Evolutionary conservation across 2,797 vertebrate species (phyloP).

Genomic region (Micropoecilia bifurca): DNA sequence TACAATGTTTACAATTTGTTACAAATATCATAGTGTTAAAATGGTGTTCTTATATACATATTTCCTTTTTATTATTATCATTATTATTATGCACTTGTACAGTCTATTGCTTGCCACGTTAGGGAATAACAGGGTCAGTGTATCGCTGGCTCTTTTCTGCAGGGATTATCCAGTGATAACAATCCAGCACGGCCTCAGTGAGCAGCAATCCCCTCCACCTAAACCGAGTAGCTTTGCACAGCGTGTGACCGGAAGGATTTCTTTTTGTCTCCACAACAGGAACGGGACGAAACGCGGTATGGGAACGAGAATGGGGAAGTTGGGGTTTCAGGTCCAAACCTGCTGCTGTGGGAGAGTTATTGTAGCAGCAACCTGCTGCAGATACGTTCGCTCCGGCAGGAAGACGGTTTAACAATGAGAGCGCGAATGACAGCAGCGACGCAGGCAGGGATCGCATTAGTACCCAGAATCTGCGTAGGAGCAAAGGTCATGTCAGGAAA

Average conservation of each 20-base stretch:
- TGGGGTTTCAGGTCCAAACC: constrained; percentile 62
- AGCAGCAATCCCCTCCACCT: constrained; percentile 55
- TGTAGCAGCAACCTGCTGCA: constrained; percentile 56
- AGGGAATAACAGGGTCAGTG: constrained; percentile 27
- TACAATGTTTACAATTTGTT: background rate
- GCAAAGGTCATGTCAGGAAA: background rate
- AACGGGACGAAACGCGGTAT: constrained; percentile 58
- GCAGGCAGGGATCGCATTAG: background rate
- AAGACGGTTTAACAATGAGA: constrained; percentile 34
- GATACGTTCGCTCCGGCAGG: constrained; percentile 31
- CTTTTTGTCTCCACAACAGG: constrained; percentile 66
- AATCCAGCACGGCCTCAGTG: constrained; percentile 54
- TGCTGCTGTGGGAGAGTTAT: constrained; percentile 75
- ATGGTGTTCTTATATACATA: background rate
- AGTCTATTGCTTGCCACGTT: constrained; percentile 27
- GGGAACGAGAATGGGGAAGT: constrained; percentile 67
- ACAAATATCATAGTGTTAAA: background rate
- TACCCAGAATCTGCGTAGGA: background rate
- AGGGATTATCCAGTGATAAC: constrained; percentile 75
- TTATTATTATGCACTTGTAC: constrained; percentile 1
- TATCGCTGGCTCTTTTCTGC: constrained; percentile 49
- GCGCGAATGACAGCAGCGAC: constrained; percentile 6
- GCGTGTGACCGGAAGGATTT: constrained; percentile 79
- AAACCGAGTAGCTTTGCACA: constrained; percentile 61
- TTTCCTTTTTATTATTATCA: background rate